Conservation (phyloP, 2,797 vertebrate genomes). For the Cossypha dichroa region DNA sequence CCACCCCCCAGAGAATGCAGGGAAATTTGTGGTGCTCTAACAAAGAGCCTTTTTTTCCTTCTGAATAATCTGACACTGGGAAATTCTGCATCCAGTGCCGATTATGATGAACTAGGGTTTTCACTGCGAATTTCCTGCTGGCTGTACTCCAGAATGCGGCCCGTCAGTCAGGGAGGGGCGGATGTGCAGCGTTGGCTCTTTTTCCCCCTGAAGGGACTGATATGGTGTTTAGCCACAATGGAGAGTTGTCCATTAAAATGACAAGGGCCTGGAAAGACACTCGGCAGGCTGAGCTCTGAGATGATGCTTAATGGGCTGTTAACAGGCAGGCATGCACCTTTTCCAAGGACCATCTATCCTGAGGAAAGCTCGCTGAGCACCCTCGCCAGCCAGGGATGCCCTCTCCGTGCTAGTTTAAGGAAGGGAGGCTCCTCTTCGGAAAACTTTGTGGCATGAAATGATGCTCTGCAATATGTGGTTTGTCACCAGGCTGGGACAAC, state of each 20-base stretch:
- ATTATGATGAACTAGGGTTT: neutral
- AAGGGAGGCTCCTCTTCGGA: neutral
- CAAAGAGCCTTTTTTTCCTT: neutral
- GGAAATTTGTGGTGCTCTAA: neutral
- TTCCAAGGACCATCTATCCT: neutral
- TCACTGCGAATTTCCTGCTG: neutral
- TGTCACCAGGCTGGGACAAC: neutral
- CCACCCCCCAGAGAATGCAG: neutral
- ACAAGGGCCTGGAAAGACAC: neutral
- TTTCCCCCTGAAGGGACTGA: neutral
- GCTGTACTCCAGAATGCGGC: neutral
- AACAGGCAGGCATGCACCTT: neutral
- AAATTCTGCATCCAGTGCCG: neutral
- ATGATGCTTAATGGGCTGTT: neutral
- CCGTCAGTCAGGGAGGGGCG: neutral
- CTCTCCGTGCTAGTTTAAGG: neutral
- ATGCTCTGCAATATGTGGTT: neutral
- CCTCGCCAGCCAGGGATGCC: neutral
- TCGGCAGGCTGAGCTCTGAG: neutral
- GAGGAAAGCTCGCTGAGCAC: neutral
- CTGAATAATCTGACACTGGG: neutral
- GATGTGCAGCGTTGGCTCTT: neutral
- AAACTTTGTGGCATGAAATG: neutral
- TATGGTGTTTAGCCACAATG: neutral
- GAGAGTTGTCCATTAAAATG: slow-evolving; percentile 12